Conservation (phyloP, 2,113 vertebrate genomes). For the Solea senegalensis region DNA sequence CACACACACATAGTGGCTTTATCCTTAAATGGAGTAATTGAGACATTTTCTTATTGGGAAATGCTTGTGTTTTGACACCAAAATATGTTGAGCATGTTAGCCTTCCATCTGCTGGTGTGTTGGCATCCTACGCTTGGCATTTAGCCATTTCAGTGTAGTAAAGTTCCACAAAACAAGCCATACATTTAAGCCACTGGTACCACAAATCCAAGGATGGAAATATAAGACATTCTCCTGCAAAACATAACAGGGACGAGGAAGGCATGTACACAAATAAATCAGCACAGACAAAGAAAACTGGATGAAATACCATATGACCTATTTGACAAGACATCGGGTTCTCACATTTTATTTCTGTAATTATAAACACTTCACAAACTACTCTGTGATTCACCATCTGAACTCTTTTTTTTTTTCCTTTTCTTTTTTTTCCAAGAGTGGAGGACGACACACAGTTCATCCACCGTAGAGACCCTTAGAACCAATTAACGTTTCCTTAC, state of each 20-base stretch:
- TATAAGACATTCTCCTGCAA: background rate
- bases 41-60: too few relatives aligned
- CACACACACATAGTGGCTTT: too few relatives aligned
- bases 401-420: constrained; percentile 35
- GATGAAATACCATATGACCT: background rate
- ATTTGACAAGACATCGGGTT: constrained; percentile 8
- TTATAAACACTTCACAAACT: constrained; percentile 33
- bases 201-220: background rate
- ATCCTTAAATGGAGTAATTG: too few relatives aligned
- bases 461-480: constrained; percentile 69
- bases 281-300: background rate
- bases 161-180: background rate
- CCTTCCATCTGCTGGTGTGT: too few relatives aligned
- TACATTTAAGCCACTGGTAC: background rate
- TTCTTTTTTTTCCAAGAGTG: constrained; percentile 32
- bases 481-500: constrained; percentile 72
- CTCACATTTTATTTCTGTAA: constrained; percentile 4
- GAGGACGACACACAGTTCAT: constrained; percentile 42
- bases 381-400: constrained; percentile 28
- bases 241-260: background rate
- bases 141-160: too few relatives aligned
- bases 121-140: too few relatives aligned
- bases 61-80: too few relatives aligned
- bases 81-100: too few relatives aligned
- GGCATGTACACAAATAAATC: background rate